Evolutionary conservation across 1,140 invertebrate species (phyloP).

Genomic region (Orchesella cincta): DNA sequence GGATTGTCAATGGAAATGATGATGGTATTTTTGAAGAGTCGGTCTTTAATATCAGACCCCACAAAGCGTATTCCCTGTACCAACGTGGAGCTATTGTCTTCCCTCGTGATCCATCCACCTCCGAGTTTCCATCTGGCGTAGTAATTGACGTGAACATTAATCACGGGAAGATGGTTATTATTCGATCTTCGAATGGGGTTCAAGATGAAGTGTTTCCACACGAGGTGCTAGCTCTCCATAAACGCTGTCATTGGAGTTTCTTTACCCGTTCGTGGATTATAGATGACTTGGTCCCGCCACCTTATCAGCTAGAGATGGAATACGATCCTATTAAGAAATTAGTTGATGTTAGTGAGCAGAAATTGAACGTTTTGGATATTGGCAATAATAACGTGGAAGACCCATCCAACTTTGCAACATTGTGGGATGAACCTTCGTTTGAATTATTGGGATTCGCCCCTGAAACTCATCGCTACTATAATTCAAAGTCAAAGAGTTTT

Average conservation of each 20-base stretch:
- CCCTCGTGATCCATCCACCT: neutral
- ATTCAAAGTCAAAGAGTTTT: neutral
- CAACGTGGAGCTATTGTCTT: constrained; percentile 44
- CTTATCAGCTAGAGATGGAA: constrained; percentile 40
- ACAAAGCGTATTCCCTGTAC: constrained; percentile 34
- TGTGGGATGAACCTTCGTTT: constrained; percentile 39
- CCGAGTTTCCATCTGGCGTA: constrained; percentile 33
- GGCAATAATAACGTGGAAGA: neutral
- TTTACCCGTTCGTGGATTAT: constrained; percentile 39
- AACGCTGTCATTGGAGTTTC: constrained; percentile 47
- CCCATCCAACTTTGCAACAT: neutral
- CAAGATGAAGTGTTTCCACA: constrained; percentile 38
- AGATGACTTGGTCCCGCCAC: constrained; percentile 37
- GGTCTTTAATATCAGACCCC: constrained; percentile 37
- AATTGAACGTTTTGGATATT: neutral
- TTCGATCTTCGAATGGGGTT: constrained; percentile 14
- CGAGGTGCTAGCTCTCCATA: constrained; percentile 31
- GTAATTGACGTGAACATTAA: constrained; percentile 41
- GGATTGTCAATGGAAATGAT: constrained; percentile 24
- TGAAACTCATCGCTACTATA: constrained; percentile 24
- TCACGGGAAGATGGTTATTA: constrained; percentile 37
- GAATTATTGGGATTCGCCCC: constrained; percentile 31
- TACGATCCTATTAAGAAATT: neutral
- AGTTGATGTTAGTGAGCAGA: neutral
- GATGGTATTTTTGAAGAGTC: constrained; percentile 42